phyloP scores from a whole-genome alignment of 1,140 invertebrate species.

The Campoletis sonorensis region DNA sequence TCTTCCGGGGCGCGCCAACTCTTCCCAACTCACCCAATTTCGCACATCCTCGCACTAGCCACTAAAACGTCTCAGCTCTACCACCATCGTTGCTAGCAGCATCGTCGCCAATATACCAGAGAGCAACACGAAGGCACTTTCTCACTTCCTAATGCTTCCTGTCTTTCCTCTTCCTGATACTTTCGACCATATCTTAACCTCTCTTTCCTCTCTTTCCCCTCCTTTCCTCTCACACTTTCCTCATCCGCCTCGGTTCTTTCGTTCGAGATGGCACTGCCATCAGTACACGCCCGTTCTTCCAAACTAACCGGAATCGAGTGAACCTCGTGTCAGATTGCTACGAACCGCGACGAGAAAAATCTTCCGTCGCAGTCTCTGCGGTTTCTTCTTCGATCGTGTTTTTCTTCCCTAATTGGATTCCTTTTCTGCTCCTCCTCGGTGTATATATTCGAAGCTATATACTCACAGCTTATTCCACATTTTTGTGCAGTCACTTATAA shows the following conservation, averaged over 20 bases:
- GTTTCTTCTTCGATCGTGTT: constrained; percentile 35
- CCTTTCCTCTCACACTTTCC: not conserved
- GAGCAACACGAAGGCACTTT: constrained; percentile 41
- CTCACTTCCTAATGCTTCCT: constrained; percentile 40
- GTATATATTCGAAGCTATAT: not conserved
- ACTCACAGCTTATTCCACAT: not conserved
- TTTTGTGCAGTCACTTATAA: not conserved
- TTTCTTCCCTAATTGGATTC: constrained; percentile 51
- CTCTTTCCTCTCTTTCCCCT: constrained; percentile 1
- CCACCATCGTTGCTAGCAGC: not conserved
- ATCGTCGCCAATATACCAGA: constrained; percentile 6
- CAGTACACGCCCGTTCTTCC: constrained; percentile 14
- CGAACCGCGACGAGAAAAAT: constrained; percentile 26
- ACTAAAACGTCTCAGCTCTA: constrained; percentile 40
- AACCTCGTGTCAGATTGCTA: constrained; percentile 48
- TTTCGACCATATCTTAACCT: constrained; percentile 31
- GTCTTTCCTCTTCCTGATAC: constrained; percentile 37
- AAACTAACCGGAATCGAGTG: constrained; percentile 37
- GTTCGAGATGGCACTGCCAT: constrained; percentile 8
- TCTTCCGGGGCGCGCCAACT: constrained; percentile 41
- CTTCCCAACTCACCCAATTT: constrained; percentile 48
- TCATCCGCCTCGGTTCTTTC: constrained; percentile 7
- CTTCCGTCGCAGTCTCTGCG: not conserved
- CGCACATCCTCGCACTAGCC: constrained; percentile 35
- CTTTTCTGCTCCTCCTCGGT: constrained; percentile 39